Evolutionary conservation across 2,797 vertebrate species (phyloP).

Genomic region (Rhinophrynus dorsalis): DNA sequence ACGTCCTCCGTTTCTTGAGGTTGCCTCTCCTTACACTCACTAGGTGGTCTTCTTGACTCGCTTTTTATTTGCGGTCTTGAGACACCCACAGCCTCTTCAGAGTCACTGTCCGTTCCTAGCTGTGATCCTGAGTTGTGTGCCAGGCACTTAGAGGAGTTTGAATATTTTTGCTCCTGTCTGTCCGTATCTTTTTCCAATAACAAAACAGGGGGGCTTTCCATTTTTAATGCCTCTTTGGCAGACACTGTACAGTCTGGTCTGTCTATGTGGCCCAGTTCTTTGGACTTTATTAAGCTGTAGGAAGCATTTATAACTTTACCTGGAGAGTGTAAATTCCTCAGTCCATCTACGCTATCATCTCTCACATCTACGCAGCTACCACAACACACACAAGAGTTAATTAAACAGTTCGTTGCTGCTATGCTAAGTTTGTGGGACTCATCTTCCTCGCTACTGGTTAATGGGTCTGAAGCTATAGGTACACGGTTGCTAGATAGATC

Average conservation of each 20-base stretch:
- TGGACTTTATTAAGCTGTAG: constrained; percentile 67
- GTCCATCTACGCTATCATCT: constrained; percentile 72
- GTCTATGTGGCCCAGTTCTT: constrained; percentile 61
- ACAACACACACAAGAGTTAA: constrained; percentile 96
- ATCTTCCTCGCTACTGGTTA: constrained; percentile 54
- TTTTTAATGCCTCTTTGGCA: constrained; percentile 57
- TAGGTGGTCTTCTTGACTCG: constrained; percentile 61
- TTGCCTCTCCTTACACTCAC: constrained; percentile 53
- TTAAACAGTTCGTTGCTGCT: constrained; percentile 85
- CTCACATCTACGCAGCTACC: constrained; percentile 82
- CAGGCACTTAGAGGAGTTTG: constrained; percentile 81
- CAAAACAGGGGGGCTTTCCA: constrained; percentile 55
- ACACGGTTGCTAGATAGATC: constrained; percentile 63
- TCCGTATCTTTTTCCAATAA: constrained; percentile 57
- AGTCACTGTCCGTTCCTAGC: constrained; percentile 59
- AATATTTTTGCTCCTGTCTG: constrained; percentile 57
- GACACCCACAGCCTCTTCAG: constrained; percentile 52
- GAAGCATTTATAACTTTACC: constrained; percentile 77
- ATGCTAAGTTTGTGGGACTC: constrained; percentile 66
- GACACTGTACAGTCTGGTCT: constrained; percentile 62
- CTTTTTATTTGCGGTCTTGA: constrained; percentile 63
- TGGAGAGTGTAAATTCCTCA: constrained; percentile 69
- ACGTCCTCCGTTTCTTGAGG: constrained; percentile 52
- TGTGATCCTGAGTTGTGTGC: constrained; percentile 64
- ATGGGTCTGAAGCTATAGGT: constrained; percentile 54